Base-by-base conservation (phyloP, 2,113 vertebrate species). In the Eubucco bourcierii region DNA sequence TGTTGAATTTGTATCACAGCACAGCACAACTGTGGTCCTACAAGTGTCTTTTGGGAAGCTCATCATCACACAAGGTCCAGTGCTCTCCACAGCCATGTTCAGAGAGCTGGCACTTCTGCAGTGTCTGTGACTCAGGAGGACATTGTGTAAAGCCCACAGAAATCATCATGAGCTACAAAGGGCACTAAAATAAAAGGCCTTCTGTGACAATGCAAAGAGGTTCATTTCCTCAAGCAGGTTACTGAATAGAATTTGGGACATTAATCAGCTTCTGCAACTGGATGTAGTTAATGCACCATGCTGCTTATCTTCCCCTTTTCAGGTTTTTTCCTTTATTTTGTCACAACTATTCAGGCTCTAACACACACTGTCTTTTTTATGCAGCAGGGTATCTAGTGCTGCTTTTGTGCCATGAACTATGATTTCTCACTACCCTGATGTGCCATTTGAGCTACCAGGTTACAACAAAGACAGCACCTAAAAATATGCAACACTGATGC, bases 1-100 rank as follows among this genome's bases (percentile, higher is more conserved):
- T 76, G 63, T 75, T 87, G 52, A 31, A 70, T 88, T 82, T 70
- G 75, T 72, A 68, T 53, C 83, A 60, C 58, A 28, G 70, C 63
- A 9, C 37, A 59, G 75, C 56, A 59, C 59, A 87, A 8, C 29
- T 23, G 21, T 2, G 47, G 74, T 41, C 78, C 77, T 82, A 41
- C 84, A 70, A 50, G 80, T 29, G 78, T 55, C 84, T 88, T 72
- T n/a, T 33, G 86, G 92, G 93, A 95, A 24, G 78, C 37, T 75
- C 84, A 46, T 41, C 67, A 63, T 33, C 87, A 80, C 89, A 25
- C 68, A 41, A 14, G 2, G 7, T 18, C 78, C 71, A n/a, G 18
- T 20, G 1, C 63, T 31, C 63, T 14, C 2, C 8, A 55, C 79
- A 89, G 93, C 79, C 77, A 81, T 37, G 47, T 25, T 50, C 47